These are phyloP conservation scores for Corvus hawaiiensis DNA, from an alignment of 2,113 vertebrate genomes.

Conservation along the genomic window DNA sequence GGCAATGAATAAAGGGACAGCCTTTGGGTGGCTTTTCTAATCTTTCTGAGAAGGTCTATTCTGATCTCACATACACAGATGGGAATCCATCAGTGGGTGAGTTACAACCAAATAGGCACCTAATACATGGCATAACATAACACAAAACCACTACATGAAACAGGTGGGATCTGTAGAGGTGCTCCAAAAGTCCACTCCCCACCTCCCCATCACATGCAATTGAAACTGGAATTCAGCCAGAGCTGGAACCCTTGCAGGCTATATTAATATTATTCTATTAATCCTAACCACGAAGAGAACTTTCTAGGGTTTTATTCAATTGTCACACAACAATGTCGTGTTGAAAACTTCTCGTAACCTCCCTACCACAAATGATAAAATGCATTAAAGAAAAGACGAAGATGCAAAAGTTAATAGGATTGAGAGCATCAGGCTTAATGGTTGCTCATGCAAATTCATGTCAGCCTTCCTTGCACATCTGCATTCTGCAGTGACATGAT, in stretches of 20 bases:
- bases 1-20: background rate
- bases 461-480: background rate
- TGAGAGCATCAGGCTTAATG: background rate
- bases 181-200: background rate
- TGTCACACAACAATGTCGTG: background rate
- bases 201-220: background rate
- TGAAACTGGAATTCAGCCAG: background rate
- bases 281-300: background rate
- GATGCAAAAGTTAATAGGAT: background rate
- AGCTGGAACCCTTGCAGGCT: background rate
- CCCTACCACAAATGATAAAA: background rate
- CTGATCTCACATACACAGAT: background rate
- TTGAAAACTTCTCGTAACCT: background rate
- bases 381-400: background rate
- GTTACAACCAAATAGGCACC: background rate
- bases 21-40: background rate
- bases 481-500: background rate
- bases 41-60: background rate
- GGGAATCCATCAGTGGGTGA: background rate
- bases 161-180: background rate
- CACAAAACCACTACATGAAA: background rate
- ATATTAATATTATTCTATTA: background rate
- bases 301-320: background rate
- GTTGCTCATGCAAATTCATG: rapidly evolving
- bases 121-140: background rate